phyloP scores from a whole-genome alignment of 1,140 invertebrate genomes.

The Eriocheir sinensis region DNA sequence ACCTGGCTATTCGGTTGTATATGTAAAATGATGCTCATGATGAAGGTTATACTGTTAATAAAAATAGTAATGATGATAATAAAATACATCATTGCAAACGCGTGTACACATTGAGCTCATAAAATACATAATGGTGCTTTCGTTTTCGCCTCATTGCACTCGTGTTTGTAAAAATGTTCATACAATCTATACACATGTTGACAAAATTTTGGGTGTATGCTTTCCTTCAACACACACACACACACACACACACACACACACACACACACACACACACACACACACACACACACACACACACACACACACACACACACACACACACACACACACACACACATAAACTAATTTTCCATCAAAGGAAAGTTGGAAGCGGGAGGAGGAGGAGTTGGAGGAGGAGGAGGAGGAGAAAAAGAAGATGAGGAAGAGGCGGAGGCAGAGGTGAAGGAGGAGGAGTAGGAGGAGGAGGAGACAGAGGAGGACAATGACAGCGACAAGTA shows the following conservation, averaged over 20 bases:
- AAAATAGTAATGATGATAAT: too few relatives aligned
- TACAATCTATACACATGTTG: constrained; percentile 1
- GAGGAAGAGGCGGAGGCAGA: background rate
- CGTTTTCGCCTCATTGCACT: background rate
- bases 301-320: background rate
- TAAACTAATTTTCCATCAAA: background rate
- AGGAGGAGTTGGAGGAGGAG: background rate
- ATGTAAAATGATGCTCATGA: too few relatives aligned
- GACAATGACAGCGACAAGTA: too few relatives aligned
- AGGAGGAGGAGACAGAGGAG: background rate
- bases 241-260: background rate
- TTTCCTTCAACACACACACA: background rate
- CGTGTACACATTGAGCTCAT: too few relatives aligned
- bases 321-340: constrained; percentile 22
- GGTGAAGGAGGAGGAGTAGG: background rate
- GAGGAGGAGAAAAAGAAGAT: background rate
- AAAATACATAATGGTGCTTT: too few relatives aligned
- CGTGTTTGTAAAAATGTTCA: background rate
- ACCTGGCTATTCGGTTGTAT: too few relatives aligned
- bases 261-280: too few relatives aligned
- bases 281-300: too few relatives aligned
- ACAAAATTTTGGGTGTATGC: too few relatives aligned
- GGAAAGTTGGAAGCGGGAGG: background rate
- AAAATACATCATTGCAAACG: too few relatives aligned
- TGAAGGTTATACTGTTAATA: too few relatives aligned